Evolutionary conservation across 2,113 vertebrate species (phyloP).

Genomic region (Spea bombifrons): DNA sequence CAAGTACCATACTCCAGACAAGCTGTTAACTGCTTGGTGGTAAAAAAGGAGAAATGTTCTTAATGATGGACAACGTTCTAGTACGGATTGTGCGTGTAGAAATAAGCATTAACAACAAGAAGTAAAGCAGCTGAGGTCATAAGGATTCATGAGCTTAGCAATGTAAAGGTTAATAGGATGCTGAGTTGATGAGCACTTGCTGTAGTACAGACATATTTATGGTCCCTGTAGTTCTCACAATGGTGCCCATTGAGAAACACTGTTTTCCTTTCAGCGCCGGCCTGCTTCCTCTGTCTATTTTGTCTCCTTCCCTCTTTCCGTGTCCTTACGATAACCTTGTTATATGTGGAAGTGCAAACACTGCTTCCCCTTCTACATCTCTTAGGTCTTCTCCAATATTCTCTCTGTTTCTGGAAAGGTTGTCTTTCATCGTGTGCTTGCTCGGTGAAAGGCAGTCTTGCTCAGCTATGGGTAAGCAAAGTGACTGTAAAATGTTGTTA

Average conservation of each 20-base stretch:
- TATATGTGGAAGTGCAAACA: slow-evolving; percentile 12
- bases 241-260: slow-evolving; percentile 5
- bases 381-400: neutral
- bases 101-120: too few species aligned
- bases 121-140: too few species aligned
- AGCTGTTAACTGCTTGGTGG: too few species aligned
- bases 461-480: too few species aligned
- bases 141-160: neutral
- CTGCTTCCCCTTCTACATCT: slow-evolving; percentile 2
- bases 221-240: slow-evolving; percentile 7
- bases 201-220: slow-evolving; percentile 12
- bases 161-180: neutral
- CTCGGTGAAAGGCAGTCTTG: too few species aligned
- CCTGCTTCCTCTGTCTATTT: slow-evolving; percentile 37
- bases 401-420: neutral
- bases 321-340: slow-evolving; percentile 40
- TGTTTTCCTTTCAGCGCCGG: slow-evolving; percentile 26
- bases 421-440: too few species aligned
- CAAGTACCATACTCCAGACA: too few species aligned
- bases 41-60: too few species aligned
- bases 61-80: too few species aligned
- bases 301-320: slow-evolving; percentile 21
- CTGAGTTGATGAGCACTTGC: neutral
- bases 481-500: too few species aligned
- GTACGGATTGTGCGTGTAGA: too few species aligned